Conservation (phyloP, 2,888 invertebrate species). For the Lasioglossum leucozonium region DNA sequence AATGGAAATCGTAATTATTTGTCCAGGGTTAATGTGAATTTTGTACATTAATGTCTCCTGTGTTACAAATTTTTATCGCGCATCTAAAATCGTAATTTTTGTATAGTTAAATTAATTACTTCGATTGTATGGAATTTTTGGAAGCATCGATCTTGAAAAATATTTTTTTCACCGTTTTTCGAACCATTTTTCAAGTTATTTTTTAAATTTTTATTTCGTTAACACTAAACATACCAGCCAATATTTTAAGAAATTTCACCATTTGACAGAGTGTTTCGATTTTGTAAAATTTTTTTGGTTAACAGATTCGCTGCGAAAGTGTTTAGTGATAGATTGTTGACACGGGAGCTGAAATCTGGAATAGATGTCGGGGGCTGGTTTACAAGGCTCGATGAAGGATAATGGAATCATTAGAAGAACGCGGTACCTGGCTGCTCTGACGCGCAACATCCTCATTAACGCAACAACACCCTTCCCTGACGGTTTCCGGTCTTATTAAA, state of each 20-base stretch:
- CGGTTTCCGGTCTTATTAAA: conserved; percentile 1
- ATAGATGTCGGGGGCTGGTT: conserved; percentile 38
- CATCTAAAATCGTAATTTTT: too few species aligned
- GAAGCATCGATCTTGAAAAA: too few species aligned
- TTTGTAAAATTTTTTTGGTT: neutral
- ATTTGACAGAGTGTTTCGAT: too few species aligned
- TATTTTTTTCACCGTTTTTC: too few species aligned
- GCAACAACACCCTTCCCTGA: conserved; percentile 8
- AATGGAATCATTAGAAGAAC: conserved; percentile 55
- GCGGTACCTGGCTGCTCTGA: conserved; percentile 14
- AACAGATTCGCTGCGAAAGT: neutral
- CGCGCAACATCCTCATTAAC: conserved; percentile 54
- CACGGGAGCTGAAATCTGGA: conserved; percentile 36
- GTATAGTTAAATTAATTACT: too few species aligned
- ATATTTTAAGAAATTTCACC: too few species aligned
- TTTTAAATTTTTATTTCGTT: too few species aligned
- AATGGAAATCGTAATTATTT: neutral
- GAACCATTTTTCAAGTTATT: too few species aligned
- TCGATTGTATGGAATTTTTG: too few species aligned
- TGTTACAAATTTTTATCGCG: neutral
- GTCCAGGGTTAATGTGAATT: neutral
- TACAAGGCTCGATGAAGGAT: conserved; percentile 18
- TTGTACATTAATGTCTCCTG: neutral
- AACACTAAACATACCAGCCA: too few species aligned
- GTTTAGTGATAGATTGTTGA: conserved; percentile 45